A percentile compares a stretch with the other conserved stretches of the same genome.
These are phyloP conservation scores for Hypocryptadius cinnamomeus DNA, from an alignment of 2,113 vertebrate species.

Conservation along the genomic window DNA sequence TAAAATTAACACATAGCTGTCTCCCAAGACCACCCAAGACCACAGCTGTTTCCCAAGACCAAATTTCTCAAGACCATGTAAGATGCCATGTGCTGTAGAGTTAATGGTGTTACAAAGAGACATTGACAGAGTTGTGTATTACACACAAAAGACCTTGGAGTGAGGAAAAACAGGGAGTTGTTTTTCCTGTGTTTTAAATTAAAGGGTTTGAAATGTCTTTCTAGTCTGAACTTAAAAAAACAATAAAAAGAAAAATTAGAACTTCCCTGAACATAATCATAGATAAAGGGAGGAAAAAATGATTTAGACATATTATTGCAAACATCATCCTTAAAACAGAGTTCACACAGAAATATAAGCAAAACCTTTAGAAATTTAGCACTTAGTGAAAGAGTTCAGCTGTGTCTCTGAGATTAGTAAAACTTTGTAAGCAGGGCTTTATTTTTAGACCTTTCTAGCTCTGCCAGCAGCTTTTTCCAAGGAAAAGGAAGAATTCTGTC, in stretches of 20 bases:
- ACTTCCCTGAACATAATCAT: not conserved
- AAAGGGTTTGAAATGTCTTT: not conserved
- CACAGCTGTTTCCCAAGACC: not conserved
- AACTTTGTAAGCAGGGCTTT: not conserved
- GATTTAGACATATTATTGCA: not conserved
- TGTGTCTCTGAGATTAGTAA: not conserved
- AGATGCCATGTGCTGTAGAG: not conserved
- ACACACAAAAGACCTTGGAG: not conserved
- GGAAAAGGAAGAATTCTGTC: not conserved
- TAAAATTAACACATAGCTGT: not conserved
- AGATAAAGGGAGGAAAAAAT: not conserved
- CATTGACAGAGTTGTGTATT: not conserved
- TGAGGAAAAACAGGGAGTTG: not conserved
- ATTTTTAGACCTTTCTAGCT: not conserved
- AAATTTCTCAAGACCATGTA: not conserved
- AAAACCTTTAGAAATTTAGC: not conserved
- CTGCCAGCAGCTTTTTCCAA: not conserved
- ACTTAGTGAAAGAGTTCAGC: not conserved
- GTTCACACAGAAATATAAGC: not conserved
- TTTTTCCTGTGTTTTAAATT: not conserved
- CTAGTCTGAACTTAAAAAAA: not conserved
- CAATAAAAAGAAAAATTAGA: not conserved
- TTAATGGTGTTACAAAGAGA: not conserved
- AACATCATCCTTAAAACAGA: not conserved
- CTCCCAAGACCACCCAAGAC: not conserved